Conservation (phyloP, 92 coral and sea anemone species). For the Porites rus region DNA sequence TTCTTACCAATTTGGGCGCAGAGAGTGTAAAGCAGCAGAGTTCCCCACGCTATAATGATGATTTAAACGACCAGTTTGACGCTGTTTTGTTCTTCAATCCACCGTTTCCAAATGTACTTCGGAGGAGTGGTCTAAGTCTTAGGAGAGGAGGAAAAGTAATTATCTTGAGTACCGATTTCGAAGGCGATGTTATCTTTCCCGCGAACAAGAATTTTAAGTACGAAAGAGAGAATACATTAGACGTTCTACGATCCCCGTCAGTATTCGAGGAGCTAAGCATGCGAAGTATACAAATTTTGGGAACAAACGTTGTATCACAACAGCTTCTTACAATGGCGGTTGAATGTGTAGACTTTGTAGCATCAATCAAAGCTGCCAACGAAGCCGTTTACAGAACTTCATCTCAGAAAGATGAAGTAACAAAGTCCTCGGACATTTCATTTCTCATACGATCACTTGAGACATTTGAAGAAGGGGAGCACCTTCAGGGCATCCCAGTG, state of each 20-base stretch:
- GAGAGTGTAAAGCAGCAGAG: slow-evolving; percentile 26
- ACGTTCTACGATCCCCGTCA: slow-evolving; percentile 14
- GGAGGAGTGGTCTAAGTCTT: slow-evolving; percentile 14
- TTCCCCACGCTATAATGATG: not conserved
- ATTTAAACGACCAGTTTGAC: slow-evolving; percentile 1
- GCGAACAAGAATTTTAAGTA: slow-evolving; percentile 19
- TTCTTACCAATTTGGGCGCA: slow-evolving; percentile 45
- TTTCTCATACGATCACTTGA: slow-evolving; percentile 14
- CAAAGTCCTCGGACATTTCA: not conserved
- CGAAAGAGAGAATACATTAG: slow-evolving; percentile 20
- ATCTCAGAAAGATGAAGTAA: too few species aligned
- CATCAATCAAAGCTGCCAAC: slow-evolving; percentile 6
- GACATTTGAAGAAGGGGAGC: not conserved
- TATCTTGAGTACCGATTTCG: not conserved
- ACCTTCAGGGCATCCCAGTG: slow-evolving; percentile 9
- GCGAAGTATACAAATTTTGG: slow-evolving; percentile 37
- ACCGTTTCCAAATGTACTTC: slow-evolving; percentile 29
- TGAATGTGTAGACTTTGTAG: not conserved
- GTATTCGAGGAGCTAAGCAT: slow-evolving; percentile 37
- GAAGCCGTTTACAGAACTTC: too few species aligned
- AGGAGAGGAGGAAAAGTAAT: slow-evolving; percentile 45
- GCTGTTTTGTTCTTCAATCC: slow-evolving; percentile 37
- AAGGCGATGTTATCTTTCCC: slow-evolving; percentile 29
- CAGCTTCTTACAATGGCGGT: slow-evolving; percentile 24
- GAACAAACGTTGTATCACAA: slow-evolving; percentile 15